Conservation (phyloP, 1,140 invertebrate species). For the Scaptomyza hsui region DNA sequence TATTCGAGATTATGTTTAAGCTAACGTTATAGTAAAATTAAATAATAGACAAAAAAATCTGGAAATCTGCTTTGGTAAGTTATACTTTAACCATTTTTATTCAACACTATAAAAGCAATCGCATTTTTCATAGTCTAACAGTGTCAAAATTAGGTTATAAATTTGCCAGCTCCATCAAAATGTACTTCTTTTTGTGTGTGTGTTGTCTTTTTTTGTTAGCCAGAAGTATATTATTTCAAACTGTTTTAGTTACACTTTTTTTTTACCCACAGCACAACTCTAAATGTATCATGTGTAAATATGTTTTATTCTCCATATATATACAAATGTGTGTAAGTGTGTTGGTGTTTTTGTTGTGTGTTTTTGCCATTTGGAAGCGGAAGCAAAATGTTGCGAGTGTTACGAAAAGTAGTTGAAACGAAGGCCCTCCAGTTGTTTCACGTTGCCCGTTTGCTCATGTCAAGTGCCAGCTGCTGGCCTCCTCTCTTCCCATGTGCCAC, state of each 20-base stretch:
- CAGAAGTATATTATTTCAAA: conserved; percentile 62
- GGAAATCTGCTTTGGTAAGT: no score
- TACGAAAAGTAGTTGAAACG: conserved; percentile 68
- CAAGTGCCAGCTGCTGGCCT: conserved; percentile 73
- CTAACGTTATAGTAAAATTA: conserved; percentile 4
- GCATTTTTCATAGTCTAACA: conserved; percentile 5
- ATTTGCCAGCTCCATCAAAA: conserved; percentile 41
- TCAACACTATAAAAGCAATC: not conserved
- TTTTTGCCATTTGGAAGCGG: conserved; percentile 74
- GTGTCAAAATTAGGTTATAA: conserved; percentile 58
- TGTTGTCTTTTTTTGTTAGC: conserved; percentile 32
- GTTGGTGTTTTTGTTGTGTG: conserved; percentile 27
- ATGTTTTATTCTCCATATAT: conserved; percentile 6
- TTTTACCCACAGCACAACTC: conserved; percentile 24
- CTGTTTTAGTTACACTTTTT: conserved; percentile 71
- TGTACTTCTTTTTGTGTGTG: conserved; percentile 15
- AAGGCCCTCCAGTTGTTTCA: conserved; percentile 76
- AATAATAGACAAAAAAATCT: no score
- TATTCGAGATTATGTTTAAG: conserved; percentile 1
- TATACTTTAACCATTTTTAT: no score
- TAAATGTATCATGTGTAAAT: conserved; percentile 30
- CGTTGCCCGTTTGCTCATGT: conserved; percentile 74
- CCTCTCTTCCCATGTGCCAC: conserved; percentile 8
- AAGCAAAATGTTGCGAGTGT: conserved; percentile 59
- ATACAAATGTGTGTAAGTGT: conserved; percentile 17